Percentiles rank a stretch among this genome's conserved stretches.
phyloP scores from a whole-genome alignment of 2,888 invertebrate species.

The Nomada flava region DNA sequence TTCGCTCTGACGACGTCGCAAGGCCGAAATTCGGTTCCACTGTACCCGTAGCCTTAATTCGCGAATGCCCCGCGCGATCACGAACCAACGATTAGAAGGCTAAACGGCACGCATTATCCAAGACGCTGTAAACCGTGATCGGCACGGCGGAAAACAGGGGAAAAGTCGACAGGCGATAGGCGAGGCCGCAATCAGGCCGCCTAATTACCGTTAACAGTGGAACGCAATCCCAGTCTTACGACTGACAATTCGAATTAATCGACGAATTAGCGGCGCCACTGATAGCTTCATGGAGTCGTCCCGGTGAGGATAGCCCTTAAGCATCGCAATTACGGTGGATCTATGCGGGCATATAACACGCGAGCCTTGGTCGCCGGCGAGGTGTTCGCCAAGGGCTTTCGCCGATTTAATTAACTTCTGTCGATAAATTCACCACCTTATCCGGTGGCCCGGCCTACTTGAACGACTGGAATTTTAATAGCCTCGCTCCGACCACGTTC shows the following conservation, averaged over 20 bases:
- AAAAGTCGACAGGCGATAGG: conserved; percentile 44
- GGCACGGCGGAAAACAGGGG: conserved; percentile 23
- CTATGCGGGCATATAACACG: conserved; percentile 66
- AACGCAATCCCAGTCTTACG: conserved; percentile 57
- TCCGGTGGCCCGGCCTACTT: conserved; percentile 32
- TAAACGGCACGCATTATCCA: conserved; percentile 11
- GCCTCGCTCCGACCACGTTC: conserved; percentile 5
- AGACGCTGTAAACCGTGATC: background rate
- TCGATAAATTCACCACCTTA: conserved; percentile 54
- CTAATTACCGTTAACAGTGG: conserved; percentile 69
- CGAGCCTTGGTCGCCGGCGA: conserved; percentile 41
- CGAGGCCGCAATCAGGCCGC: conserved; percentile 49
- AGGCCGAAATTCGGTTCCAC: no score
- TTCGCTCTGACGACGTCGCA: no score
- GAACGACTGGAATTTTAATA: conserved; percentile 50
- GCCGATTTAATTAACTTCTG: conserved; percentile 62
- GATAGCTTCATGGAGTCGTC: conserved; percentile 70
- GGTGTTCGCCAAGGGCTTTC: conserved; percentile 46
- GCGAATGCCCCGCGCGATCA: background rate
- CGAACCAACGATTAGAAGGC: conserved; percentile 12
- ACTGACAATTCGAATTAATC: conserved; percentile 70
- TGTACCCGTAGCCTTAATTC: no score
- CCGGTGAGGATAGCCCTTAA: conserved; percentile 64
- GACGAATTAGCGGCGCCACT: conserved; percentile 64
- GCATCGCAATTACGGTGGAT: conserved; percentile 70